These are phyloP conservation scores for Danio jaintianensis DNA, from an alignment of 2,797 vertebrate genomes.

Conservation along the genomic window DNA sequence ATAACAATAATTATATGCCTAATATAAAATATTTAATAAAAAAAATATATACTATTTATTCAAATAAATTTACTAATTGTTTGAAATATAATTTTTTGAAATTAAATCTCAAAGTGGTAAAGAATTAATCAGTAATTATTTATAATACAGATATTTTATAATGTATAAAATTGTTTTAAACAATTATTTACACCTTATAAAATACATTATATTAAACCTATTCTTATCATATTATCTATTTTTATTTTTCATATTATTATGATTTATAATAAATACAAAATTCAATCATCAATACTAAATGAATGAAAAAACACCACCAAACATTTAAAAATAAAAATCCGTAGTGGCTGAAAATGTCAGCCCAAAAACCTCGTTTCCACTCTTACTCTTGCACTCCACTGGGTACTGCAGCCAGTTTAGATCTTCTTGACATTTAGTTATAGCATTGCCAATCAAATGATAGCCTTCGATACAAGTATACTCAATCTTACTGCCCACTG, in stretches of 20 bases:
- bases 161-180: too few species aligned
- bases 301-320: too few species aligned
- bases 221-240: neutral
- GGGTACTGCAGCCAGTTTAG: constrained; percentile 77
- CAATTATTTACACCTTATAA: too few species aligned
- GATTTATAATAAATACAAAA: neutral
- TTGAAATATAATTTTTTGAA: too few species aligned
- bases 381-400: constrained; percentile 77
- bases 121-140: too few species aligned
- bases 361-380: neutral
- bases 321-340: too few species aligned
- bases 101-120: too few species aligned
- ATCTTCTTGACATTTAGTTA: constrained; percentile 80
- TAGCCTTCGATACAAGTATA: constrained; percentile 85
- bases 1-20: neutral
- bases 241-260: neutral
- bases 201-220: neutral
- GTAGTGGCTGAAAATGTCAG: too few species aligned
- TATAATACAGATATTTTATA: too few species aligned
- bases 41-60: too few species aligned
- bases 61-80: too few species aligned
- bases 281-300: too few species aligned
- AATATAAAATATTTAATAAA: neutral
- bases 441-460: constrained; percentile 79
- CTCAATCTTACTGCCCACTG: constrained; percentile 82